Evolutionary conservation across 2,888 invertebrate genomes (phyloP).

Genomic region (Agrenia bidenticulata): DNA sequence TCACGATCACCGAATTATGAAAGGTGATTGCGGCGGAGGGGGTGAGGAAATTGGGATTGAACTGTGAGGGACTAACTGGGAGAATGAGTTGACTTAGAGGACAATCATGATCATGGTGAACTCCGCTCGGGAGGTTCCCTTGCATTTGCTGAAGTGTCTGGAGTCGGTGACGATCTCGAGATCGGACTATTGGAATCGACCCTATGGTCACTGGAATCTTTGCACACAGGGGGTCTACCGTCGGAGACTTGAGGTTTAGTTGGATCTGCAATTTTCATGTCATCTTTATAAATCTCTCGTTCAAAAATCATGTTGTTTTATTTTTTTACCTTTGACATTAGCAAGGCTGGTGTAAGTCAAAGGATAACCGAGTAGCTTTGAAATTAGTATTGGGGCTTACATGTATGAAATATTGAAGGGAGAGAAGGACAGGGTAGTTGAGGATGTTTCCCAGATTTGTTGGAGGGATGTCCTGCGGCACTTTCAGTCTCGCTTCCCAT

Average conservation of each 20-base stretch:
- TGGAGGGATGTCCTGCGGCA: constrained; percentile 40
- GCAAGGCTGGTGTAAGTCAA: no score
- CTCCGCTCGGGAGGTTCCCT: neutral
- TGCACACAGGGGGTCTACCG: constrained; percentile 35
- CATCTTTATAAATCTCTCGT: no score
- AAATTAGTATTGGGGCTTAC: constrained; percentile 19
- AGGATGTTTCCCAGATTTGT: constrained; percentile 42
- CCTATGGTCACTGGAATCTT: constrained; percentile 41
- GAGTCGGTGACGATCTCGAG: constrained; percentile 3
- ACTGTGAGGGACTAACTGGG: constrained; percentile 29
- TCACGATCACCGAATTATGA: neutral
- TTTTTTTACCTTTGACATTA: no score
- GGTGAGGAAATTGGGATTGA: constrained; percentile 29
- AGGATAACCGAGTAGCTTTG: no score
- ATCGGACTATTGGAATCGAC: constrained; percentile 27
- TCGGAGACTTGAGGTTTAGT: constrained; percentile 29
- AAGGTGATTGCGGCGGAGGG: neutral
- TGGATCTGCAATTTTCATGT: constrained; percentile 27
- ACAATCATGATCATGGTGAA: constrained; percentile 16
- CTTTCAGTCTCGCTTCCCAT: constrained; percentile 40
- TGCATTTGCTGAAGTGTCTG: neutral
- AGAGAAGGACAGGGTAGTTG: constrained; percentile 34
- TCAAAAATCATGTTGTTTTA: no score
- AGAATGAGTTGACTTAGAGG: constrained; percentile 37
- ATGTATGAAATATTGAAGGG: constrained; percentile 36